Evolutionary conservation across 2,797 vertebrate genomes (phyloP).

Genomic region (Varecia variegata): DNA sequence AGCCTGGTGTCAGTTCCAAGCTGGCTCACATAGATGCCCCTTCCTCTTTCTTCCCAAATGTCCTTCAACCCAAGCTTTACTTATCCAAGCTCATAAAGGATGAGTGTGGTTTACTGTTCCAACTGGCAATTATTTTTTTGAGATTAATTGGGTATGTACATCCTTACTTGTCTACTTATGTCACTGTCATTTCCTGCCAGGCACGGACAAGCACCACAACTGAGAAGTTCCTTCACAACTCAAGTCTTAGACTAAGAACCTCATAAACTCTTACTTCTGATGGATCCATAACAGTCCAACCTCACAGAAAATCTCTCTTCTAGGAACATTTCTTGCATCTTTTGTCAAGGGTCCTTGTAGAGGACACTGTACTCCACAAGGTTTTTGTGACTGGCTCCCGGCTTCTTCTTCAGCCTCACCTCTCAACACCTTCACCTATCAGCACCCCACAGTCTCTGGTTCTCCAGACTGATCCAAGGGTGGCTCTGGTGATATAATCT

Average conservation of each 20-base stretch:
- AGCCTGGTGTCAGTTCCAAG: neutral
- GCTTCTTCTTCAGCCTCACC: neutral
- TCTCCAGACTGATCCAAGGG: neutral
- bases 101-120: neutral
- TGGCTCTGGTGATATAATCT: neutral
- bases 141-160: neutral
- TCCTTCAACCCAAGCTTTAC: neutral
- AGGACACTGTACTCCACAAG: neutral
- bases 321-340: neutral
- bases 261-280: neutral
- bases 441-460: neutral
- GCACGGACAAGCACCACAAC: neutral
- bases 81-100: neutral
- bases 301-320: neutral
- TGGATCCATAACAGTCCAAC: neutral
- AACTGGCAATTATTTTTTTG: neutral
- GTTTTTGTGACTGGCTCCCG: neutral
- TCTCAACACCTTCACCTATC: neutral
- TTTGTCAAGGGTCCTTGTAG: neutral
- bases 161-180: neutral
- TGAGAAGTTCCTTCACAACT: neutral
- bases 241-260: neutral
- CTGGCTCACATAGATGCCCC: neutral
- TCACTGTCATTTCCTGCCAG: neutral
- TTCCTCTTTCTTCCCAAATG: neutral